phyloP scores from a whole-genome alignment of 2,113 vertebrate species.

The Myrmophylax atrothorax region DNA sequence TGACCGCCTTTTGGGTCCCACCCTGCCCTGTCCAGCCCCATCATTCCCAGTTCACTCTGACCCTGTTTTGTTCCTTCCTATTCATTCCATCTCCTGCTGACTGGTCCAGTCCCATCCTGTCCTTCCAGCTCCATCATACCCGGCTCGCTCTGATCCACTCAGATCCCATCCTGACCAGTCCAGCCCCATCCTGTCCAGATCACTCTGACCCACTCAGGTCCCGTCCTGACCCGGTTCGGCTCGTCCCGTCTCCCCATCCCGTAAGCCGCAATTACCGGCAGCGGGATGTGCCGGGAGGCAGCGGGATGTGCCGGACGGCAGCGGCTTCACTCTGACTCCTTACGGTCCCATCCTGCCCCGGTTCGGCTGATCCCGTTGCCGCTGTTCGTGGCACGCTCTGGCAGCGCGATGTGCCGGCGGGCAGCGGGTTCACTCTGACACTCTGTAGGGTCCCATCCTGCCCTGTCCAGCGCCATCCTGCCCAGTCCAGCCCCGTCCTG shows the following conservation, averaged over 20 bases:
- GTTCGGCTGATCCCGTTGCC: not conserved
- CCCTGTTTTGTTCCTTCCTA: not conserved
- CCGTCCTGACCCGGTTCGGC: fast-evolving
- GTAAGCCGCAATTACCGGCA: not conserved
- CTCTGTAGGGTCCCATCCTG: too few relatives aligned
- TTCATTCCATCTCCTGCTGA: not conserved
- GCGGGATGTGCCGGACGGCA: not conserved
- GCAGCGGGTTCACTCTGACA: not conserved
- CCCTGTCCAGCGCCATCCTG: not conserved
- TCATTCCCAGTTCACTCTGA: fast-evolving
- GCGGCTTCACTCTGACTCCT: fast-evolving
- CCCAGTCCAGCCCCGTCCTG: not conserved
- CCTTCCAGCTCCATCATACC: not conserved
- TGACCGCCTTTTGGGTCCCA: not conserved
- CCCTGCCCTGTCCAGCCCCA: not conserved
- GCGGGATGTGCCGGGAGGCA: not conserved
- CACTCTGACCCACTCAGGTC: not conserved
- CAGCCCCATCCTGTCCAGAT: not conserved
- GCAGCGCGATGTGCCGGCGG: not conserved
- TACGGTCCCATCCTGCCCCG: not conserved
- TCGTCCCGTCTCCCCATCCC: too few relatives aligned
- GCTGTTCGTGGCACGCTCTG: not conserved
- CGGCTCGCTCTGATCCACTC: not conserved
- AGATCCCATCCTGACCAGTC: not conserved
- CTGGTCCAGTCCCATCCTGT: not conserved